phyloP scores from a whole-genome alignment of 2,888 invertebrate genomes.

The Dichetophora obliterata region DNA sequence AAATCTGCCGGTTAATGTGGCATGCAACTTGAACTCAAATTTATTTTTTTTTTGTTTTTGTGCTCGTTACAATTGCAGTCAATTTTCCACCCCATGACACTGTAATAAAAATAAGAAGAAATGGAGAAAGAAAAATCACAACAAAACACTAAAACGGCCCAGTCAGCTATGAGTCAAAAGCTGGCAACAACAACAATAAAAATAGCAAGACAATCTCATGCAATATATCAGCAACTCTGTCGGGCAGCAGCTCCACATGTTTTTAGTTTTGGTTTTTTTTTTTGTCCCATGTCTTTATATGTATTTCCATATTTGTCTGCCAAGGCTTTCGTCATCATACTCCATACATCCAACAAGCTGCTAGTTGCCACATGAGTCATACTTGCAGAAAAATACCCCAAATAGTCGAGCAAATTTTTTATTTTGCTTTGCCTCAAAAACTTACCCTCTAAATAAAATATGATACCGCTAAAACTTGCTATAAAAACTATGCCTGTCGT shows the following conservation, averaged over 20 bases:
- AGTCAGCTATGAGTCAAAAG: not conserved
- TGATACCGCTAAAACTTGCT: not conserved
- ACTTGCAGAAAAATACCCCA: no score
- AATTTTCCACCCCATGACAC: conserved; percentile 23
- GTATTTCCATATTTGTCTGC: not conserved
- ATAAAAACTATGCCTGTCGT: no score
- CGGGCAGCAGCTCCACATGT: conserved; percentile 5
- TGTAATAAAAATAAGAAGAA: not conserved
- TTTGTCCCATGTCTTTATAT: not conserved
- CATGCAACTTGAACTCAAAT: not conserved
- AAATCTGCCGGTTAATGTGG: not conserved
- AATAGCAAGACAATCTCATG: conserved; percentile 17
- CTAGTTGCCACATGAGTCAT: no score
- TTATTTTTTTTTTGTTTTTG: not conserved
- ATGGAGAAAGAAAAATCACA: not conserved
- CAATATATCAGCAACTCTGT: conserved; percentile 19
- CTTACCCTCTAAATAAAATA: not conserved
- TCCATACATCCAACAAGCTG: not conserved
- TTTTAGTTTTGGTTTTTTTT: not conserved
- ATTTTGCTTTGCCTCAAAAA: not conserved
- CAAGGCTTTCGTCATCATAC: not conserved
- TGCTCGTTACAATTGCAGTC: conserved; percentile 16
- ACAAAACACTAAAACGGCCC: not conserved
- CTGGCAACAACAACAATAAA: not conserved
- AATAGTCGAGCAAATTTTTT: not conserved